A percentile compares a stretch with the other conserved stretches of the same genome.
Conservation (phyloP, 1,140 invertebrate genomes). For the Hycleus phaleratus region DNA sequence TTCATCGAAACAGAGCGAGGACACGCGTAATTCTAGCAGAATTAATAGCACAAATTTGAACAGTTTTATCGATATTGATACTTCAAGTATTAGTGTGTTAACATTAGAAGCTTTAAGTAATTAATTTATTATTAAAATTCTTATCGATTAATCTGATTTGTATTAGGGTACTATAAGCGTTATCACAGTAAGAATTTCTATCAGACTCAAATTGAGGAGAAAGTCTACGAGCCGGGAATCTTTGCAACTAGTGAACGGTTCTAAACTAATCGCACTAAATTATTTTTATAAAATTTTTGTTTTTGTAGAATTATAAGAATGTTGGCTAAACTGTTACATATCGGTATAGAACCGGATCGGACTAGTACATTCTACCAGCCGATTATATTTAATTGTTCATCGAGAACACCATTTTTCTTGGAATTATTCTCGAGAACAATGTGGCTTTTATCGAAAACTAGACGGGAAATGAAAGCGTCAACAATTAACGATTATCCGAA, state of each 20-base stretch:
- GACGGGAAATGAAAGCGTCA: conserved; percentile 35
- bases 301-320: conserved; percentile 29
- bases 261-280: background rate
- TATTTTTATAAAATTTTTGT: background rate
- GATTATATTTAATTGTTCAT: conserved; percentile 27
- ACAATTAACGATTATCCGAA: conserved; percentile 31
- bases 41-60: background rate
- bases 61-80: background rate
- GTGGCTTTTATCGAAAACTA: conserved; percentile 35
- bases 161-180: conserved; percentile 29
- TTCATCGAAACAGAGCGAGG: conserved; percentile 8
- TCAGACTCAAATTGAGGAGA: conserved; percentile 34
- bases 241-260: conserved; percentile 31
- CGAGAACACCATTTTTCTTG: conserved; percentile 30
- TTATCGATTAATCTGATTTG: background rate
- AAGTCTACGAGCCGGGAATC: conserved; percentile 29
- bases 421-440: conserved; percentile 36
- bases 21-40: background rate
- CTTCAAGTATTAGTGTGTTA: conserved; percentile 16
- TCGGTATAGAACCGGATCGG: conserved; percentile 26
- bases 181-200: conserved; percentile 29
- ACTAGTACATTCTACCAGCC: conserved; percentile 32
- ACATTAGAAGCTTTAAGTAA: conserved; percentile 26
- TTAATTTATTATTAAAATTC: conserved; percentile 1
- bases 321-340: conserved; percentile 29